These are phyloP conservation scores for Rhaphigaster nebulosa DNA, from an alignment of 2,888 invertebrate species.

Conservation along the genomic window DNA sequence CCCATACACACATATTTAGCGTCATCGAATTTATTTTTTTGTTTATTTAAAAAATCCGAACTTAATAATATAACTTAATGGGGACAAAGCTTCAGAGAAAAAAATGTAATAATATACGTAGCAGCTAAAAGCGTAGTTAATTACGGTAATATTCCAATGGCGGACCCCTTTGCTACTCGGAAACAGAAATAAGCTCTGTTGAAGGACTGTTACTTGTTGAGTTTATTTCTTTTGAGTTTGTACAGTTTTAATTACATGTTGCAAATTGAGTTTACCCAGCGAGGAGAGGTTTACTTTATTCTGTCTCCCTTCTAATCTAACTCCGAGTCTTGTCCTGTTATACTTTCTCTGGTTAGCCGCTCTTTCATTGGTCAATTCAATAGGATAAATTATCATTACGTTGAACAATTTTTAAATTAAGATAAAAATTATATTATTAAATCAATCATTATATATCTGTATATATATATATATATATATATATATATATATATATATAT, in stretches of 20 bases:
- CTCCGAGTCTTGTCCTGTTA: neutral
- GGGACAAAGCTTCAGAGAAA: neutral
- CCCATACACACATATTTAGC: no score
- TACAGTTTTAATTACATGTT: slow-evolving; percentile 30
- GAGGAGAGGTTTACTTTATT: neutral
- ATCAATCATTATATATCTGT: no score
- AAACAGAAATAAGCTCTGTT: slow-evolving; percentile 13
- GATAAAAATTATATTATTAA: neutral
- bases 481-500: no score
- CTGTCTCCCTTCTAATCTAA: slow-evolving; percentile 12
- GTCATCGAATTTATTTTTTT: no score
- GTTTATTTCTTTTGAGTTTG: slow-evolving; percentile 41
- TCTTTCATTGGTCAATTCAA: neutral
- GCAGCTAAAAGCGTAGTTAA: neutral
- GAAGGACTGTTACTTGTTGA: slow-evolving; percentile 14
- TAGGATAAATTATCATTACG: neutral
- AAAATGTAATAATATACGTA: neutral
- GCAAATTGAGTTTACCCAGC: slow-evolving; percentile 23
- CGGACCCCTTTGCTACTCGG: neutral
- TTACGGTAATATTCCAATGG: neutral
- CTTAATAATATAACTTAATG: no score
- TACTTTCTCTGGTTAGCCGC: neutral
- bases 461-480: no score
- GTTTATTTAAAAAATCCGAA: no score
- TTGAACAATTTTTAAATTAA: neutral